phyloP scores from a whole-genome alignment of 1,140 invertebrate species.

The Drosophila nebulosa region DNA sequence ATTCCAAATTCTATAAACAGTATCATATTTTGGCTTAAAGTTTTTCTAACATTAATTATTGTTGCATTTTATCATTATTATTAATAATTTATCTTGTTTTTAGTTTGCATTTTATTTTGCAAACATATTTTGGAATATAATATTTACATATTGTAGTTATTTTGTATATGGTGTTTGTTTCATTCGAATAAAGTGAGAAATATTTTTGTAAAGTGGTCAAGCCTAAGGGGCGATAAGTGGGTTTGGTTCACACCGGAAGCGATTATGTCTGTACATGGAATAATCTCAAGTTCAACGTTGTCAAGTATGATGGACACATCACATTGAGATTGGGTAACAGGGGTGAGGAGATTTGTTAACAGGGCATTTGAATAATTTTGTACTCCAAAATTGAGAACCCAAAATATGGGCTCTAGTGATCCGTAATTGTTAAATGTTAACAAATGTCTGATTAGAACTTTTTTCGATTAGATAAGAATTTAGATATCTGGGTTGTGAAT shows the following conservation, averaged over 20 bases:
- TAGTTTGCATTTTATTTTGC: background rate
- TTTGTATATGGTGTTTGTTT: slow-evolving; percentile 16
- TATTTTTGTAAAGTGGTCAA: background rate
- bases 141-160: background rate
- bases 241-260: background rate
- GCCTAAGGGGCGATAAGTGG: background rate
- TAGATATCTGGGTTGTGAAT: background rate
- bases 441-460: background rate
- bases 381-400: background rate
- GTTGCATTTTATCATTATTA: background rate
- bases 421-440: background rate
- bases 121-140: background rate
- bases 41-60: background rate
- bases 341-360: background rate
- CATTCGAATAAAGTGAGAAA: slow-evolving; percentile 20
- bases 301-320: background rate
- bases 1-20: background rate
- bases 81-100: background rate
- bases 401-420: background rate
- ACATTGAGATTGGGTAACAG: background rate
- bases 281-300: background rate
- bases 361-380: background rate
- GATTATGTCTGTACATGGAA: background rate
- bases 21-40: background rate
- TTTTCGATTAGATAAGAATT: background rate